These are phyloP conservation scores for Trichogramma pretiosum DNA, from an alignment of 1,140 invertebrate species.

Conservation along the genomic window DNA sequence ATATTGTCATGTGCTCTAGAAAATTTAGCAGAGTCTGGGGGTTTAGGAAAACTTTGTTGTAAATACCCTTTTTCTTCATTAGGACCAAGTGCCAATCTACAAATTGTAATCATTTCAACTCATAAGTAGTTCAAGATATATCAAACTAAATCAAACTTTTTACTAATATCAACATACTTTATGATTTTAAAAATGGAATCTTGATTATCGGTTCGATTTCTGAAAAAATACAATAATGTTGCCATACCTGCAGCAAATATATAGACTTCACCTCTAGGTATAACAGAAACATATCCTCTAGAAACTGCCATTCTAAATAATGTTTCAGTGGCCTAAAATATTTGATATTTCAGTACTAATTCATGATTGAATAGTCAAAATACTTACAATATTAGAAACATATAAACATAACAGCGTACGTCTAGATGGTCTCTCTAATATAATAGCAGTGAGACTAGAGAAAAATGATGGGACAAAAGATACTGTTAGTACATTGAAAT, in stretches of 20 bases:
- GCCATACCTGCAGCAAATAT: conserved; percentile 56
- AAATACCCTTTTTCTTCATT: conserved; percentile 44
- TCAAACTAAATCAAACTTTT: no score
- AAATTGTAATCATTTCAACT: no score
- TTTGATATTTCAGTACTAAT: background rate
- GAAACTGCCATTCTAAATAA: conserved; percentile 63
- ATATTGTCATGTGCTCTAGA: background rate
- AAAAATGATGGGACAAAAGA: conserved; percentile 65
- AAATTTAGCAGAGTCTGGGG: background rate
- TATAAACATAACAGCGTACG: conserved; percentile 64
- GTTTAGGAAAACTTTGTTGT: background rate
- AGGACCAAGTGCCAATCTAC: conserved; percentile 54
- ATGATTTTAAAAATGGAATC: conserved; percentile 60
- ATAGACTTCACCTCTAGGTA: conserved; percentile 57
- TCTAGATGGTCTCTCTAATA: conserved; percentile 65
- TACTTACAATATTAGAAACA: conserved; percentile 67
- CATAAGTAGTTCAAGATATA: no score
- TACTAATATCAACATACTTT: conserved; percentile 36
- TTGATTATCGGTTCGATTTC: conserved; percentile 40
- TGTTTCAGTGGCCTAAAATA: conserved; percentile 62
- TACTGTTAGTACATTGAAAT: conserved; percentile 59
- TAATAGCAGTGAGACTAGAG: conserved; percentile 61
- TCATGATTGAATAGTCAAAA: background rate
- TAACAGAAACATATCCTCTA: conserved; percentile 51
- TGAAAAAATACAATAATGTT: conserved; percentile 52